These are phyloP conservation scores for Microhierax caerulescens DNA, from an alignment of 2,797 vertebrate genomes.

Conservation along the genomic window DNA sequence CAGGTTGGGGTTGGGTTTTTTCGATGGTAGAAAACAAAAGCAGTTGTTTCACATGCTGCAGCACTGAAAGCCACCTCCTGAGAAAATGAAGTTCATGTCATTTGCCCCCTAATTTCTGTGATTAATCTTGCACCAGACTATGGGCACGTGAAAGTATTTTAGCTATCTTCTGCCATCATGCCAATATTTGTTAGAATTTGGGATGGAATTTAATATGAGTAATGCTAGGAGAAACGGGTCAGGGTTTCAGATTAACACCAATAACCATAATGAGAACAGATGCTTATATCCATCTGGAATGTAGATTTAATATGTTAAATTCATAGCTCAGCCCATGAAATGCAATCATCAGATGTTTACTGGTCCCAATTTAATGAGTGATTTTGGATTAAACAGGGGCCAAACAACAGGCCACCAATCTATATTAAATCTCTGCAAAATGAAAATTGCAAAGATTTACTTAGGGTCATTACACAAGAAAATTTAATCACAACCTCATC, in stretches of 20 bases:
- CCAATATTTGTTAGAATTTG: constrained; percentile 15
- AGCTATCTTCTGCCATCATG: neutral
- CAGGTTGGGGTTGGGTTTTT: neutral
- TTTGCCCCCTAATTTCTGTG: neutral
- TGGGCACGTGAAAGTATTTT: constrained; percentile 41
- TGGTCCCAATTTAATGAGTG: constrained; percentile 84
- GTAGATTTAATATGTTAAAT: constrained; percentile 74
- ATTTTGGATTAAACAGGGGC: constrained; percentile 89
- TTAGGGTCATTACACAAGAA: constrained; percentile 87
- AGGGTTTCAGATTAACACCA: constrained; percentile 79
- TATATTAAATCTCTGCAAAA: constrained; percentile 96
- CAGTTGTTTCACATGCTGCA: neutral
- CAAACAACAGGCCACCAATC: constrained; percentile 77
- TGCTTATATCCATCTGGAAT: constrained; percentile 80
- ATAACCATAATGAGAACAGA: constrained; percentile 81
- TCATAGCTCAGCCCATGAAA: constrained; percentile 75
- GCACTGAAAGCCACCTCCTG: neutral
- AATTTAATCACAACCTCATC: constrained; percentile 90
- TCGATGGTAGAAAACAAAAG: neutral
- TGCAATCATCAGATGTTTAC: constrained; percentile 84
- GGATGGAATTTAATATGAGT: constrained; percentile 76
- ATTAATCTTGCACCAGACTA: neutral
- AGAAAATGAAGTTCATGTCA: neutral
- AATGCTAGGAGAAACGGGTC: constrained; percentile 80
- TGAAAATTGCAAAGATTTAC: constrained; percentile 97